Base-by-base conservation (phyloP, 2,113 vertebrate genomes). In the Helogale parvula region DNA sequence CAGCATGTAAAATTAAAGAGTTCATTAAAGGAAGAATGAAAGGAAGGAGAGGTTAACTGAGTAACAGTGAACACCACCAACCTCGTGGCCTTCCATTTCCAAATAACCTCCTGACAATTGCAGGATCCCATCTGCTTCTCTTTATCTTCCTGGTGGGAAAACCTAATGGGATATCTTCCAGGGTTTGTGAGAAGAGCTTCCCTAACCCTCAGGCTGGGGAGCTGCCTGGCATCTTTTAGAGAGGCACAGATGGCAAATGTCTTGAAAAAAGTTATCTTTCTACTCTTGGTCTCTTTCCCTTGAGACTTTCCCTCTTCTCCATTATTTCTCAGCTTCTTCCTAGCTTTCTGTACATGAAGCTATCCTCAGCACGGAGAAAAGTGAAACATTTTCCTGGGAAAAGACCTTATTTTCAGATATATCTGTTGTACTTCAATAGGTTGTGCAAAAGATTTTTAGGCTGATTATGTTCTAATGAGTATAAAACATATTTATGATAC, bases 181-280 rank as follows among this genome's bases (percentile, higher is more conserved):
- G 95, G 89, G 83, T 68, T 94, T 65, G 3, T 88, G 93, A 96
- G 94, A 92, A 93, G 94, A 97, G 86, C 47, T 45, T 84, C 90
- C 82, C 81, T 97, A 81, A 86, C 94, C 87, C 93, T 90, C 85
- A 71, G 87, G 54, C 92, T 85, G 69, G 95, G 86, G 69, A 93
- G 83, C 84, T 96, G 93, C 96, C 88, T 98, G 98, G 96, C 97
- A 97, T 97, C 97, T 95, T 97, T 96, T 54, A 79, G 84, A 94
- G 76, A 98, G 91, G 96, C 97, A 96, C 98, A 98, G 98, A 98
- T 98, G 98, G 98, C 94, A 96, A 96, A 96, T 97, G 54, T 92
- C 97, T 94, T 94, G 7, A n/a, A 84, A 97, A 96, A 94, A 90
- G 50, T 97, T 79, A 52, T 96, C 93, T 97, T 96, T 97, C 71